phyloP scores from a whole-genome alignment of 30 jellyfish, hydroid and myxozoan species.

The Chrysaora quinquecirrha region DNA sequence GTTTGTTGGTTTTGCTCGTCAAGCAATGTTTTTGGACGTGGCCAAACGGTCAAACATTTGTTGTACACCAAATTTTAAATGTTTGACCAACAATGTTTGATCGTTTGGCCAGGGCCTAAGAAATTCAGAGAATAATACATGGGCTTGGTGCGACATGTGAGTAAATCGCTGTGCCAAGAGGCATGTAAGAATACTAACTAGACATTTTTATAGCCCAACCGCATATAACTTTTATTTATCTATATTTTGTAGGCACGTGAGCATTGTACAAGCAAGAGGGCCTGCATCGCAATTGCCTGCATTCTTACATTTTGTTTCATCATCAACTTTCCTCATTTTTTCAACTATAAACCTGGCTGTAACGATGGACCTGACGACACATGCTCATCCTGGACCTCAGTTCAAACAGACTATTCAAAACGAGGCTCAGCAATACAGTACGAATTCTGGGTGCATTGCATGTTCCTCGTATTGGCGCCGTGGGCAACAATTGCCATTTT shows the following conservation, averaged over 20 bases:
- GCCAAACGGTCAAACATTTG: too few relatives aligned
- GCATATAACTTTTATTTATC: too few relatives aligned
- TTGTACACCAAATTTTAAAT: too few relatives aligned
- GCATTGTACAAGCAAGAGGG: constrained; percentile 59
- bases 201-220: too few relatives aligned
- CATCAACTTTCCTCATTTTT: constrained; percentile 84
- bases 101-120: too few relatives aligned
- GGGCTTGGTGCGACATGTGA: too few relatives aligned
- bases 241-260: constrained; percentile 23
- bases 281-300: constrained; percentile 62
- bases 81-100: too few relatives aligned
- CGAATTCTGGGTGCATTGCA: constrained; percentile 91
- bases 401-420: constrained; percentile 32
- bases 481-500: constrained; percentile 81
- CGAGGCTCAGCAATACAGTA: constrained; percentile 68
- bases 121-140: too few relatives aligned
- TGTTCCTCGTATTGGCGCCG: constrained; percentile 81
- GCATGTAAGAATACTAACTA: too few relatives aligned
- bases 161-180: too few relatives aligned
- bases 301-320: constrained; percentile 60
- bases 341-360: constrained; percentile 52
- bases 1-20: too few relatives aligned
- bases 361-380: neutral
- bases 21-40: too few relatives aligned
- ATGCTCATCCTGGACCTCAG: neutral